A percentile compares a stretch with the other conserved stretches of the same genome.
phyloP scores from a whole-genome alignment of 2,113 vertebrate genomes.

The Delphinus delphis region DNA sequence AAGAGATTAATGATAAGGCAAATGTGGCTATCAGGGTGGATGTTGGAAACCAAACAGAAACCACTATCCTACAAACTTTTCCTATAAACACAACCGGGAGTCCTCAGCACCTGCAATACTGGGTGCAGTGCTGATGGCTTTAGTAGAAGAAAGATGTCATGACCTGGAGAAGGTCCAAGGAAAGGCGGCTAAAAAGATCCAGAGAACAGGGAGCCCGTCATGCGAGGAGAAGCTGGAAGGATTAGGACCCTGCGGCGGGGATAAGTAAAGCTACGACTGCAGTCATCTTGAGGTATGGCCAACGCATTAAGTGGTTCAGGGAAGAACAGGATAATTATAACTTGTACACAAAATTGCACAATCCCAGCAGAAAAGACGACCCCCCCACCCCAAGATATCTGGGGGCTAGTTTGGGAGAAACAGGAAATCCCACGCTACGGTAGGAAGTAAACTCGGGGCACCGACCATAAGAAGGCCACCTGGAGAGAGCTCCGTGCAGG shows the following conservation, averaged over 20 bases:
- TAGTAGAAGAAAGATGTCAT: neutral
- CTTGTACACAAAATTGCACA: neutral
- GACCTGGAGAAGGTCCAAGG: constrained; percentile 33
- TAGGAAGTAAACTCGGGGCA: neutral
- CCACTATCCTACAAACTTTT: neutral
- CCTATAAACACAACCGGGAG: neutral
- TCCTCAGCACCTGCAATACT: neutral
- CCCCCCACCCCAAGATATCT: neutral
- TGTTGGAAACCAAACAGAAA: neutral
- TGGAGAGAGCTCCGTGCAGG: neutral
- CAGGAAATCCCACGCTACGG: neutral
- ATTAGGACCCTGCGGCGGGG: neutral
- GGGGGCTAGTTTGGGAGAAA: neutral
- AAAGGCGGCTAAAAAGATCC: neutral
- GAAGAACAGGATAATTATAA: neutral
- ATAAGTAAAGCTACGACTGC: neutral
- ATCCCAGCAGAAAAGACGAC: neutral
- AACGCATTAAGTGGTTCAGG: neutral
- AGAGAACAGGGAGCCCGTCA: neutral
- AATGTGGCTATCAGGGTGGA: neutral
- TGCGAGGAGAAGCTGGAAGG: neutral
- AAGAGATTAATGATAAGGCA: constrained; percentile 36
- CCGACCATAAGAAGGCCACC: neutral
- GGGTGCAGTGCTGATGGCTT: neutral
- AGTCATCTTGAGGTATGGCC: neutral